Evolutionary conservation across 2,113 vertebrate genomes (phyloP), one percentile per base, ranked within the genome.

Genomic region (Sarotherodon lohbergeri): DNA sequence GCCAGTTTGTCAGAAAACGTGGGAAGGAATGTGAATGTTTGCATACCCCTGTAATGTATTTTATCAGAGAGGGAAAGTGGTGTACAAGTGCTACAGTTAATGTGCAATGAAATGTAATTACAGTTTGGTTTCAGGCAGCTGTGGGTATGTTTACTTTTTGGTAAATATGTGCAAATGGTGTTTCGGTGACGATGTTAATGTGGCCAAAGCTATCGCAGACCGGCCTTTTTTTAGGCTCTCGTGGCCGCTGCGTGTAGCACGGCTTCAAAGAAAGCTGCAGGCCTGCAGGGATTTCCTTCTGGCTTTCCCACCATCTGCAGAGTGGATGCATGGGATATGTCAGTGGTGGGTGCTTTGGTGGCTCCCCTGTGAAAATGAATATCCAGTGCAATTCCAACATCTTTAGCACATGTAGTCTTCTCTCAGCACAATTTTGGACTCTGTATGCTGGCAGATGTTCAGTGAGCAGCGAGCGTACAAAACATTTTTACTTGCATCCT

Each of bases 271-370:
- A 32, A 76, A 86, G 82, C 36, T 39, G 3, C 12, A 73, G 82
- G 90, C 81, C 94, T 91, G 29, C 63, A 88, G 94, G 93, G 95
- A 94, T 92, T 95, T 93, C 85, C 57, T 79, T 91, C 88, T 93
- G 87, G 89, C 87, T 95, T 96, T 96, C 94, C 95, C 95, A 96
- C 92, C 93, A 96, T 95, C 92, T 93, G 88, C 85, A 86, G 81
- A 71, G 80, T 76, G 73, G 81, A 86, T 85, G 87, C 73, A 82
- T 82, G 89, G 90, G 88, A 91, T 92, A 88, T 48, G 76, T 91
- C 90, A 83, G 27, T 86, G 36, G 89, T 34, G 63, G 61, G 66
- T 84, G 78, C 85, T 89, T 81, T 83, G 87, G 66, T 86, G 89
- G 57, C 86, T 92, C 82, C 86, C 83, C 56, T 48, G 78, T 88